Evolutionary conservation across 1,140 invertebrate species (phyloP), one percentile per base, ranked within the genome.

Genomic region (Eulimnadia texana): DNA sequence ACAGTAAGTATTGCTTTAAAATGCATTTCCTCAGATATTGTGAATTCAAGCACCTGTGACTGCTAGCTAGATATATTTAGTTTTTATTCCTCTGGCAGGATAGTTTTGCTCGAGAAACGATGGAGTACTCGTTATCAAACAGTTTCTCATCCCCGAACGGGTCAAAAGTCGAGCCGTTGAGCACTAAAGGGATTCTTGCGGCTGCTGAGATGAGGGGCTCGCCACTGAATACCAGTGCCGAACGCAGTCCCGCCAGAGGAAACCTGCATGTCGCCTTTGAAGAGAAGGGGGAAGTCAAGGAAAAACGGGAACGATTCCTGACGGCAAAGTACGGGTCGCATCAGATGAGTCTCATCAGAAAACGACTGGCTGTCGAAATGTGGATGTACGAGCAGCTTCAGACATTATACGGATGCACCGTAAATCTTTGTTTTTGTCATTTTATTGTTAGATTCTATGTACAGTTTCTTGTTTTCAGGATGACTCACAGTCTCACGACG

Each of bases 321-420:
- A 96, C 93, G 29, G 92, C 93, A 64, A 96, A 96, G 73, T 97
- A 96, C 70, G 92, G 92, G 60, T 87, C 87, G 64, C 93, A 96
- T 77, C 93, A 96, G 77, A 97, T 96, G 93, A 89, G 84, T 68
- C 81, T 96, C 64, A 97, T 97, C 68, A 82, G 92, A 66, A 96
- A 96, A 76, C 78, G 93, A 70, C 78, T 96, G 61, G 85, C 87
- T 11, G 93, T 96, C 10, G 93, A 97, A 76, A 94, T 96, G 88
- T 96, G 93, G 93, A 81, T 97, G 50, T 95, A 93, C 73, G 92
- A 96, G 70, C 86, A 94, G 73, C 79, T 97, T 62, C 88, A 93
- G 72, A 86, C 88, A 70, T 78, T 96, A 42, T 94, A 93, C 70
- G 85, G 88, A 67, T 79, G 82, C 64, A 78, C 82, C 72, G 86